Evolutionary conservation across 30 jellyfish, hydroid and myxozoan genomes (phyloP), one percentile per base, ranked within the genome.

Genomic region (Pelagia noctiluca): DNA sequence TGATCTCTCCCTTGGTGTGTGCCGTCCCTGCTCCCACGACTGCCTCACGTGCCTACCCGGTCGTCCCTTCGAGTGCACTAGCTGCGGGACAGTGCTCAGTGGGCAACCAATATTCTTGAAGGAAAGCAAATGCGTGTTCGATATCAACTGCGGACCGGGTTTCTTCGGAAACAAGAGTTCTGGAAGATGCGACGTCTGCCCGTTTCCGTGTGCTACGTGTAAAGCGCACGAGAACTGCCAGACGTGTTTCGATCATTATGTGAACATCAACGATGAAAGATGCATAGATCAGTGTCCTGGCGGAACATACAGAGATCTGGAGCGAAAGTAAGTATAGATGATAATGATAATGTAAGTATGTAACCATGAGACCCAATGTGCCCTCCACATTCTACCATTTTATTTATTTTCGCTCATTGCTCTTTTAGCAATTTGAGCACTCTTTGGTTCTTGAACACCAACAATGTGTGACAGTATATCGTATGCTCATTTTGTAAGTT

Each of bases 21-120:
- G 99, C 75, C 68, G 72, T 12, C 80, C 84, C 0, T 94, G 99
- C 46, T 76, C 85, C 3, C 77, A 82, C 32, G 67, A 78, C 50
- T 94, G 99, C 61, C 65, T 25, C 54, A 28, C 75, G 35, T 94
- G 99, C 85, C 71, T 87, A 26, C 96, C 95, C 5, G 95, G 97
- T 36, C 76, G 86, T 57, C 83, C 96, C 0, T 38, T 74, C 37
- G 95, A 80, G 36, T 94, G 99, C 69, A 65, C 88, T 19, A 36
- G 96, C 21, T 94, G 99, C 70, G 35, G 54, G 12, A 52, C 71
- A 4, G 33, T 16, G 18, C 35, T 13, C 42, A 29, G 11, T 62
- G 86, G 52, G 30, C 73, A 19, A 32, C 95, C 82, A 0, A 26
- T 57, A 54, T 86, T 48, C 64, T 80, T 87, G 33, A 88, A 94